These are phyloP conservation scores for Dicrostonyx torquatus DNA, from an alignment of 2,797 vertebrate genomes.

Conservation along the genomic window DNA sequence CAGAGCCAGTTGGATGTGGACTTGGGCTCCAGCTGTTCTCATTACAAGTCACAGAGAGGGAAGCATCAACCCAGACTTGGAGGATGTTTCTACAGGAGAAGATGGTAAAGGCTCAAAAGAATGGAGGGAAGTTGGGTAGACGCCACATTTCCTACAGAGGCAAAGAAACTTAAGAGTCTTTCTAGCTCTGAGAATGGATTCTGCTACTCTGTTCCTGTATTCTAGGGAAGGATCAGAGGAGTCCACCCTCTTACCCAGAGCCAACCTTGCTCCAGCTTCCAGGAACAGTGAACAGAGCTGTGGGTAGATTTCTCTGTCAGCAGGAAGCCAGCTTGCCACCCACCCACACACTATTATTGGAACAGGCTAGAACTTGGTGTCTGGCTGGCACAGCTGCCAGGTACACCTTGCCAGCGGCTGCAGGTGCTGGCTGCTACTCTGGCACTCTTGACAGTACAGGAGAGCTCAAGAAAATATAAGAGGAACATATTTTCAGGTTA, in stretches of 20 bases:
- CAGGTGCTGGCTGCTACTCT: slow-evolving; percentile 44
- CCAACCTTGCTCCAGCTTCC: slow-evolving; percentile 35
- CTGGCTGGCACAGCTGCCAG: slow-evolving; percentile 68
- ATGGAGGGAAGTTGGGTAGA: not conserved
- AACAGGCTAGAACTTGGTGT: not conserved
- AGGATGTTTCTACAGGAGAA: not conserved
- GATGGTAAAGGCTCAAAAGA: not conserved
- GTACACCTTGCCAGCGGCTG: slow-evolving; percentile 24
- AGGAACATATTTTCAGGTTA: slow-evolving; percentile 30
- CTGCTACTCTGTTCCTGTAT: not conserved
- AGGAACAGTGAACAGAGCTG: slow-evolving; percentile 59
- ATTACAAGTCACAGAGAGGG: not conserved
- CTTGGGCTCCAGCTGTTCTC: not conserved
- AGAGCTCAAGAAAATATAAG: not conserved
- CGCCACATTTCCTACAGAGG: not conserved
- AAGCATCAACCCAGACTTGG: not conserved
- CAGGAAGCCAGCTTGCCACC: slow-evolving; percentile 79
- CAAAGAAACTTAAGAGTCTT: not conserved
- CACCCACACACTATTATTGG: slow-evolving; percentile 77
- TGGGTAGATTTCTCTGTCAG: slow-evolving; percentile 66
- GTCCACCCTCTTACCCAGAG: not conserved
- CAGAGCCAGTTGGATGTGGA: not conserved
- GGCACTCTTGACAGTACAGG: not conserved
- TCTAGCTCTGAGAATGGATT: not conserved
- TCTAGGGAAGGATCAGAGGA: not conserved